phyloP scores from a whole-genome alignment of 2,113 vertebrate genomes.

The Chaetodon trifascialis region DNA sequence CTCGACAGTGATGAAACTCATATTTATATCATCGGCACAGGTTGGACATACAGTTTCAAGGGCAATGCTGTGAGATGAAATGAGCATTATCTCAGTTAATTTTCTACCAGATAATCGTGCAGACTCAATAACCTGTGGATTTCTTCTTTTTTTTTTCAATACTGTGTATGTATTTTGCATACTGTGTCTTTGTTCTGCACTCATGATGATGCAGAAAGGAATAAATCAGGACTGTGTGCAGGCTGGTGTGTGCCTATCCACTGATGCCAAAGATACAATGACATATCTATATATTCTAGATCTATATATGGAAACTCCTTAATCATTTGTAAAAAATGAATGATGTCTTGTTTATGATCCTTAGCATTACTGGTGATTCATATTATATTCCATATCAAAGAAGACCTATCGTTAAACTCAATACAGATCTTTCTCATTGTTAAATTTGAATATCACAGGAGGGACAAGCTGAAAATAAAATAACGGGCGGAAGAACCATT shows the following conservation, averaged over 20 bases:
- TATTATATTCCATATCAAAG: not conserved
- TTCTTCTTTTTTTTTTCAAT: not conserved
- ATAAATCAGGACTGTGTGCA: slow-evolving; percentile 1
- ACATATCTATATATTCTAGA: not conserved
- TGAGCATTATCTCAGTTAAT: slow-evolving; percentile 1
- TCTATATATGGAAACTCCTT: not conserved
- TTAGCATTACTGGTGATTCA: not conserved
- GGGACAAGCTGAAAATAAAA: not conserved
- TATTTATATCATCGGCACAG: not conserved
- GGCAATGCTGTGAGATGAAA: slow-evolving; percentile 1
- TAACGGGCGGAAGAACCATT: not conserved
- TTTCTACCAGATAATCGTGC: not conserved
- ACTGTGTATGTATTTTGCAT: not conserved
- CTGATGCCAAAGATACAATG: not conserved
- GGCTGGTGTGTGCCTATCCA: not conserved
- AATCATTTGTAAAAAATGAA: not conserved
- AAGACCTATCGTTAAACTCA: not conserved
- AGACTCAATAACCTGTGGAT: slow-evolving; percentile 18
- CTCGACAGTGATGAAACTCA: slow-evolving; percentile 43
- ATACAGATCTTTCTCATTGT: not conserved
- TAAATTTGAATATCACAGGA: not conserved
- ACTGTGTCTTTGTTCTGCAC: not conserved
- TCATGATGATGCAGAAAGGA: not conserved
- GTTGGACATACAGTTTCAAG: slow-evolving; percentile 8
- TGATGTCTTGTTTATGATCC: not conserved